These are phyloP conservation scores for western clawed frog (Xenopus tropicalis) DNA, from an alignment of 2,113 vertebrate genomes.

Conservation along the genomic window DNA sequence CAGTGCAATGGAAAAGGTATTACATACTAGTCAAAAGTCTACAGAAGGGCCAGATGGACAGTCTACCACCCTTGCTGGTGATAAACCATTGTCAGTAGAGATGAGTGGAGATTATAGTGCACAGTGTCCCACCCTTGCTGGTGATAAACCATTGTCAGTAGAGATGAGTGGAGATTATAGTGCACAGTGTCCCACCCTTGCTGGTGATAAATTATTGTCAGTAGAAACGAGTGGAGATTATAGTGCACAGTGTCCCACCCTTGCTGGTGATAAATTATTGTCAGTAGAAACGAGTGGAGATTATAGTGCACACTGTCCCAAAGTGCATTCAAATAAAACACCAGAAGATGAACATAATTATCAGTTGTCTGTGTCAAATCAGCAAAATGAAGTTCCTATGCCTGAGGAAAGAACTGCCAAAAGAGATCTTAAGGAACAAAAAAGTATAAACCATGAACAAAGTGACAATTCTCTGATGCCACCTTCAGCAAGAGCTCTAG, in stretches of 20 bases:
- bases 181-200: no score
- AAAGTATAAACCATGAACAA: not conserved
- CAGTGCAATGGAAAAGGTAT: not conserved
- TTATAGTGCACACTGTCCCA: not conserved
- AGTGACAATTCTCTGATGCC: slow-evolving; percentile 1
- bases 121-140: no score
- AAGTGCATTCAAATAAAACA: not conserved
- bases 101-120: not conserved
- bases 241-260: not conserved
- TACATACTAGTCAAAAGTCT: not conserved
- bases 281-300: not conserved
- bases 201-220: not conserved
- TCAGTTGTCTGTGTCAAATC: not conserved
- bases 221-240: not conserved
- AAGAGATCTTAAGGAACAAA: slow-evolving; percentile 32
- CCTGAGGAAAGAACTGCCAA: slow-evolving; percentile 10
- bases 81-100: not conserved
- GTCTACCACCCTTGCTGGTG: not conserved
- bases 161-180: not conserved
- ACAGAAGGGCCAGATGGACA: no score
- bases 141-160: not conserved
- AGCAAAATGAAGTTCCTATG: not conserved
- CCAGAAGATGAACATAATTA: not conserved
- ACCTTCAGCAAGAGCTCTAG: slow-evolving; percentile 4
- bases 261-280: not conserved